Conservation (phyloP, 1,140 invertebrate genomes). For the Drosophila elegans region DNA sequence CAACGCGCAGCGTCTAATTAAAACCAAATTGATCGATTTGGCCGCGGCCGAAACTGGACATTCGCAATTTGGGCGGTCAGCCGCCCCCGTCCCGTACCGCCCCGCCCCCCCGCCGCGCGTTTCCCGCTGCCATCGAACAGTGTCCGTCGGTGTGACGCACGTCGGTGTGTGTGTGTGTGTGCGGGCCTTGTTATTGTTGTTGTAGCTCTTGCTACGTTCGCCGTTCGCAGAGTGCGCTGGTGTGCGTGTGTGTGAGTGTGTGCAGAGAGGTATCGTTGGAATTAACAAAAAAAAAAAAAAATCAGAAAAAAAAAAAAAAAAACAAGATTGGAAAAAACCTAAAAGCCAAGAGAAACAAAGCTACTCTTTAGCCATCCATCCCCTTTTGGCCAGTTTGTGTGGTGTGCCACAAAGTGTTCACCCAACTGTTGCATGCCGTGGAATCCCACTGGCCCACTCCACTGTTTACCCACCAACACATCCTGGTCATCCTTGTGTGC, state of each 20-base stretch:
- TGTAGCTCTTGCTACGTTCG: constrained; percentile 47
- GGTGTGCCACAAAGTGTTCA: neutral
- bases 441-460: neutral
- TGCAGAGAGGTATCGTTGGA: constrained; percentile 49
- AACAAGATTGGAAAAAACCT: constrained; percentile 8
- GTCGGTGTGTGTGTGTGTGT: constrained; percentile 27
- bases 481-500: neutral
- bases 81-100: constrained; percentile 28
- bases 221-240: constrained; percentile 19
- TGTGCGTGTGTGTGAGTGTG: constrained; percentile 37
- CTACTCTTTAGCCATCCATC: neutral
- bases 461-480: constrained; percentile 20
- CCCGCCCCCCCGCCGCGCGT: constrained; percentile 24
- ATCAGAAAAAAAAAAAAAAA: constrained; percentile 13
- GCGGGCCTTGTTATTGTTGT: constrained; percentile 48
- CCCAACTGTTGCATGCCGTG: constrained; percentile 15
- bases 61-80: constrained; percentile 41
- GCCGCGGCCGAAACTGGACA: constrained; percentile 41
- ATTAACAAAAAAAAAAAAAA: constrained; percentile 38
- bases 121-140: constrained; percentile 19
- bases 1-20: constrained; percentile 46
- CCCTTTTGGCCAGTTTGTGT: neutral
- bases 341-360: constrained; percentile 4
- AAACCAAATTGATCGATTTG: constrained; percentile 42
- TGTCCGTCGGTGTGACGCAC: constrained; percentile 33